phyloP scores from a whole-genome alignment of 2,797 vertebrate genomes.

The Pipistrellus pipistrellus region DNA sequence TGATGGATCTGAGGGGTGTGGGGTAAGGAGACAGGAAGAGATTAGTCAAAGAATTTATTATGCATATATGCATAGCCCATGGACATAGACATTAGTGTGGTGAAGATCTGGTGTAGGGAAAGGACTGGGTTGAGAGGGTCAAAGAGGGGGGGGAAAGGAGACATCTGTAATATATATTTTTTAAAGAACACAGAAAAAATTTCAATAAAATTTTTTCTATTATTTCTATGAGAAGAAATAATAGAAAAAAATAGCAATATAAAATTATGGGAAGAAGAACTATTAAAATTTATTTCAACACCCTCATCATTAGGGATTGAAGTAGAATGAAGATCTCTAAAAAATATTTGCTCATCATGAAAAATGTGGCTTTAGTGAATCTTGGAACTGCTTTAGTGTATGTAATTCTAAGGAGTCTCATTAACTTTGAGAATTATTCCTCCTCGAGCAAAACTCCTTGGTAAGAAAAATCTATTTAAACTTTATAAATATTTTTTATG shows the following conservation, averaged over 20 bases:
- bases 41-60: no score
- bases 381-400: not conserved
- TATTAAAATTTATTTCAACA: conserved; percentile 12
- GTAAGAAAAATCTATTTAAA: conserved; percentile 44
- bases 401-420: not conserved
- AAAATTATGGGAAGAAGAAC: not conserved
- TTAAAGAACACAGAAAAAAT: not conserved
- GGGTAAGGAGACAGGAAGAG: no score
- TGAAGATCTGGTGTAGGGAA: no score
- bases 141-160: no score
- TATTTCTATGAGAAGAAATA: not conserved
- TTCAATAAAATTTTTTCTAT: not conserved
- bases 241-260: not conserved
- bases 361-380: not conserved
- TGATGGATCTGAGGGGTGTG: no score
- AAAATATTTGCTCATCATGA: not conserved
- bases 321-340: not conserved
- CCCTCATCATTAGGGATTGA: not conserved
- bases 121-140: no score
- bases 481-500: conserved; percentile 6
- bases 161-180: no score
- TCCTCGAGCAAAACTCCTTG: not conserved
- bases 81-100: no score
- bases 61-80: no score
- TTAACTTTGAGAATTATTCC: not conserved